A percentile compares a stretch with the other conserved stretches of the same genome.
phyloP scores from a whole-genome alignment of 2,113 vertebrate genomes.

The Notarius quadriscutis region DNA sequence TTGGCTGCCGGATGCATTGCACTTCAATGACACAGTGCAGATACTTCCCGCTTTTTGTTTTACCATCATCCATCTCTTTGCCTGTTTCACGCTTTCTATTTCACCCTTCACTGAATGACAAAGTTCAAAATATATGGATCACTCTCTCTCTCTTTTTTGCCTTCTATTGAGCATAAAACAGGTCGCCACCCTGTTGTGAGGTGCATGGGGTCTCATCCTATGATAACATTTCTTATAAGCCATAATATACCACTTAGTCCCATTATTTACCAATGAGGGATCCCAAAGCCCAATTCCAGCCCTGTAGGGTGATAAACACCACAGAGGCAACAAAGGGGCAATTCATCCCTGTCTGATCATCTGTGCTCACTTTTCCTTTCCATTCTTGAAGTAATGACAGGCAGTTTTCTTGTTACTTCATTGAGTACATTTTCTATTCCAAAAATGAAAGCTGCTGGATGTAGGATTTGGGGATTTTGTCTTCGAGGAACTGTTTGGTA shows the following conservation, averaged over 20 bases:
- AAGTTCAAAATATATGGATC: constrained; percentile 32
- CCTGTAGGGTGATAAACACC: constrained; percentile 39
- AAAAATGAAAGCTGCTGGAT: neutral
- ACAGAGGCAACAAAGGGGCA: constrained; percentile 39
- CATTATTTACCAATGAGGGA: constrained; percentile 35
- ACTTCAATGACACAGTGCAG: constrained; percentile 48
- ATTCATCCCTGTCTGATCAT: constrained; percentile 63
- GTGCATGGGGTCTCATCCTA: neutral
- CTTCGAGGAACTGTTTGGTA: neutral
- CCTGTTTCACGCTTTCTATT: constrained; percentile 19
- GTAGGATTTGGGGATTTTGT: neutral
- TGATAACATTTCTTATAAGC: neutral
- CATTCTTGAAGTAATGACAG: neutral
- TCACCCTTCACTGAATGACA: constrained; percentile 17
- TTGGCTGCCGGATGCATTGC: constrained; percentile 53
- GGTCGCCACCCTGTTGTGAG: neutral
- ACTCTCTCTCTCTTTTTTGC: constrained; percentile 11
- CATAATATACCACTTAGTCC: constrained; percentile 18
- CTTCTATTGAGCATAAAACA: neutral
- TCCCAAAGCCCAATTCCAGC: constrained; percentile 26
- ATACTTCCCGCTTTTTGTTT: constrained; percentile 44
- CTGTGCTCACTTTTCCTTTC: constrained; percentile 32
- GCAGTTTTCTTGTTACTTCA: neutral
- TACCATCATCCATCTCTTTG: constrained; percentile 40
- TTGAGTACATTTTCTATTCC: neutral